Evolutionary conservation across 2,888 invertebrate species (phyloP), one percentile per base, ranked within the genome.

Genomic region (Pyrocoelia pectoralis): DNA sequence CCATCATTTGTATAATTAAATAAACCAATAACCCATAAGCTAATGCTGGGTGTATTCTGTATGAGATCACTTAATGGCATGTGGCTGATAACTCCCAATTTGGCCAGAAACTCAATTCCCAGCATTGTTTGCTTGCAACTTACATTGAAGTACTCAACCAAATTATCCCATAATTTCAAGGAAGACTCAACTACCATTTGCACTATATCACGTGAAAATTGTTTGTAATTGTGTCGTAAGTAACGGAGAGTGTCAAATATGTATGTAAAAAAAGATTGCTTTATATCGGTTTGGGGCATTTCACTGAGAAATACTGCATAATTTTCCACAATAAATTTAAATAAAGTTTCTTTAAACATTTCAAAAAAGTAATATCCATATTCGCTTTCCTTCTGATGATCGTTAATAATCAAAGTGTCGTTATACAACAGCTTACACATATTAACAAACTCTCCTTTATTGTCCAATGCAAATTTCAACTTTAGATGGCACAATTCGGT

Each of bases 281-380:
- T 51, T 10, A 15, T 29, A 1, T 48, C 8, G 5, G 5, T 6
- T 14, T 59, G 18, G 24, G 41, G 46, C 13, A 50, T 28, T 40
- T 18, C 4, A 18, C 59, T 54, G 40, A 74, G 28, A 66, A 77
- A 76, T 19, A 40, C 17, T 14, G 72, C 68, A 57, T 75, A 74
- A 53, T 76, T 68, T 28, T 66, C 56, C n/a, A 75, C 2, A 1
- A 79, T 58, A 49, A 61, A 61, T 10, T 72, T 68, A 1, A 77
- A 61, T 3, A 78, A 49, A 1, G 68, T 65, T 10, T 74, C 71
- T 53, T 72, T 72, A 62, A 79, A 80, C 17, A 65, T 72, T 15
- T 68, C 63, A 28, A 78, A 62, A 15, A 80, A 69, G 61, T 75
- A 80, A 10, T 67, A 55, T 4, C 79, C 79, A 56, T 74, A 72